Evolutionary conservation across 1,140 invertebrate species (phyloP).

Genomic region (Drosophila punjabiensis): DNA sequence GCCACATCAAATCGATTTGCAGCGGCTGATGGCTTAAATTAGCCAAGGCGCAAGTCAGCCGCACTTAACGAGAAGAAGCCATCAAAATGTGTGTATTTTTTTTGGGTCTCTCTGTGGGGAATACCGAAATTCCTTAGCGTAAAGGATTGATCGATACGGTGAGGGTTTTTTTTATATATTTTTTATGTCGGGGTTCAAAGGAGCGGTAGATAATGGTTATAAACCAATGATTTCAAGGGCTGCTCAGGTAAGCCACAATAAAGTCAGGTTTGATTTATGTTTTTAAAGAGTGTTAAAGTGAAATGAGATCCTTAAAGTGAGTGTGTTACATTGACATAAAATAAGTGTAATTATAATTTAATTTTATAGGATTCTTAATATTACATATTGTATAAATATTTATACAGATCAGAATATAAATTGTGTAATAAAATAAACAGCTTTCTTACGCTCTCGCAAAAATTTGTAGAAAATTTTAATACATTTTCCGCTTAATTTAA

Average conservation of each 20-base stretch:
- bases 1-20: slow-evolving; percentile 74
- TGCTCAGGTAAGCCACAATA: neutral
- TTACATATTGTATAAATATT: neutral
- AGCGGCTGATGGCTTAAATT: slow-evolving; percentile 49
- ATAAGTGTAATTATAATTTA: too few relatives aligned
- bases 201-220: slow-evolving; percentile 8
- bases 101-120: slow-evolving; percentile 19
- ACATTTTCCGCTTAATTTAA: neutral
- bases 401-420: neutral
- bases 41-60: slow-evolving; percentile 29
- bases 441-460: neutral
- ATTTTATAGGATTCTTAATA: too few relatives aligned
- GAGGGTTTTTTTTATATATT: neutral
- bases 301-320: neutral
- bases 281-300: neutral
- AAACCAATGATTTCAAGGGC: neutral
- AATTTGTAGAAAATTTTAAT: neutral
- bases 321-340: neutral
- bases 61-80: slow-evolving; percentile 39
- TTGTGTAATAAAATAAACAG: neutral
- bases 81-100: slow-evolving; percentile 35
- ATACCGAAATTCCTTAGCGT: slow-evolving; percentile 12
- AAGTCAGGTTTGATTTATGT: slow-evolving; percentile 16
- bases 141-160: slow-evolving; percentile 27
- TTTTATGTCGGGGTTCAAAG: neutral